These are phyloP conservation scores for Manis crassicaudata DNA, from an alignment of 2,797 vertebrate genomes.

Conservation along the genomic window DNA sequence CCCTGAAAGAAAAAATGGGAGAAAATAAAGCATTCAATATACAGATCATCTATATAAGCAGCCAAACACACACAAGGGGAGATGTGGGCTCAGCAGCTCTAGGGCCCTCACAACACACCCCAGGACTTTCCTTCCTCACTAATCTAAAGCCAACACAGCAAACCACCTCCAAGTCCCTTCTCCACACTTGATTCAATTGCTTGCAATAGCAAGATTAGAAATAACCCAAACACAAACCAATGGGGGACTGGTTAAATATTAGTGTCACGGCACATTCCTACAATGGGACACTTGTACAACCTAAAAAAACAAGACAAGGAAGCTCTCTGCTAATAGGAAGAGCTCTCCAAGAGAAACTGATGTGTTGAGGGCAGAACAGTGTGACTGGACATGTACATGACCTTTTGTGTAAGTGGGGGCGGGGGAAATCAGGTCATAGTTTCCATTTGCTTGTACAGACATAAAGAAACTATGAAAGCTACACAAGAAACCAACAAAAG, in stretches of 20 bases:
- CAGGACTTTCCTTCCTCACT: not conserved
- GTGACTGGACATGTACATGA: fast-evolving
- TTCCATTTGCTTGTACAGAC: no score
- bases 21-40: conserved; percentile 72
- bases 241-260: not conserved
- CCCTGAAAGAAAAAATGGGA: conserved; percentile 86
- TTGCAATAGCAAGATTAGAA: not conserved
- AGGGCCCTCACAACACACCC: not conserved
- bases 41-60: conserved; percentile 6
- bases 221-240: not conserved
- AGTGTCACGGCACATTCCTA: not conserved
- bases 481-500: not conserved
- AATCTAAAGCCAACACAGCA: not conserved
- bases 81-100: not conserved
- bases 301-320: not conserved
- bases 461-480: not conserved
- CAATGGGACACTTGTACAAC: not conserved
- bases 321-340: not conserved
- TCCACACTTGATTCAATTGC: not conserved
- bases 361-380: not conserved
- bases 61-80: not conserved
- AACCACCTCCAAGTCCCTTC: not conserved
- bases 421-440: not conserved
- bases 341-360: not conserved
- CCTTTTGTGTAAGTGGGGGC: not conserved